phyloP scores from a whole-genome alignment of 2,888 invertebrate genomes.

The Cephalotes varians region DNA sequence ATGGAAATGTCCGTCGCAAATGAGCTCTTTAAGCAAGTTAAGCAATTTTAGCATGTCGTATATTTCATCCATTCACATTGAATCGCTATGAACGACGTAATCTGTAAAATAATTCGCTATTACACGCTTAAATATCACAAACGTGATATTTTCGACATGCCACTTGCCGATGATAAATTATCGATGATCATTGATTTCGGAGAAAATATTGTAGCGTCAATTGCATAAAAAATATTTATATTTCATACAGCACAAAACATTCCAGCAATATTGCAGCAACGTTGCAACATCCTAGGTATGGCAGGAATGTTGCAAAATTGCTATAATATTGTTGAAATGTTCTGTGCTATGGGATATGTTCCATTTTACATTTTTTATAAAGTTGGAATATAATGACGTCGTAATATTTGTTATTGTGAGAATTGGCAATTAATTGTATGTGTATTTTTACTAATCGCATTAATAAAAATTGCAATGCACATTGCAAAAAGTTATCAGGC shows the following conservation, averaged over 20 bases:
- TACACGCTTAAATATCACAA: background rate
- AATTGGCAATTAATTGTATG: background rate
- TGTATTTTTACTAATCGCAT: background rate
- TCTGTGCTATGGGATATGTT: too few relatives aligned
- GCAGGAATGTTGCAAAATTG: too few relatives aligned
- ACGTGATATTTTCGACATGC: background rate
- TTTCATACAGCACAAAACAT: too few relatives aligned
- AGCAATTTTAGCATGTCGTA: background rate
- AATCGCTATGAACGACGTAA: background rate
- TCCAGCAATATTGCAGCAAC: too few relatives aligned
- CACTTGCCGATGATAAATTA: background rate
- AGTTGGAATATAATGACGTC: background rate
- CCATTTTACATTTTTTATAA: background rate
- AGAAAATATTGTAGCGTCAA: background rate
- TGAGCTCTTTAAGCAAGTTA: background rate
- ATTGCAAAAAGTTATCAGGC: background rate
- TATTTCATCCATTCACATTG: background rate
- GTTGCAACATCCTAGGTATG: too few relatives aligned
- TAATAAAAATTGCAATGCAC: background rate
- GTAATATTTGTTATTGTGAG: background rate
- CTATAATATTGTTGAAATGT: too few relatives aligned
- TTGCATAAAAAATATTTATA: background rate
- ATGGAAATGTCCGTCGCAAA: constrained; percentile 9
- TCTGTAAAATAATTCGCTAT: background rate
- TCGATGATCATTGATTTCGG: background rate